Percentiles rank a stretch among this genome's conserved stretches.
Evolutionary conservation across 2,797 vertebrate genomes (phyloP).

Genomic region (Danio tinwini): DNA sequence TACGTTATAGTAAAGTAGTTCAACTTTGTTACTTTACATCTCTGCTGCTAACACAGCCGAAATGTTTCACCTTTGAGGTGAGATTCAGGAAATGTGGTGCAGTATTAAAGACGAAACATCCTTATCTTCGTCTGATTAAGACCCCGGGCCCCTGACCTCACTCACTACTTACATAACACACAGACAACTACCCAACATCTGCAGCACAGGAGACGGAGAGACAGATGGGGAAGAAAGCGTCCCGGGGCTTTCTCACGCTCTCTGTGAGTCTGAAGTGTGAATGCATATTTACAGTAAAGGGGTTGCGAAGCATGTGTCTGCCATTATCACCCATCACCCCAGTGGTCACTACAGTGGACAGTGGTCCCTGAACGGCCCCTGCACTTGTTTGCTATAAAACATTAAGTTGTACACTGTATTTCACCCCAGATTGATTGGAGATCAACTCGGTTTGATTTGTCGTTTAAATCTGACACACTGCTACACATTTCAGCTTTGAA

Average conservation of each 20-base stretch:
- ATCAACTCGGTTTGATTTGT: not conserved
- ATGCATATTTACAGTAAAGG: constrained; percentile 69
- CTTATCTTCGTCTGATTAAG: constrained; percentile 53
- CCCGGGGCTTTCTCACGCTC: constrained; percentile 57
- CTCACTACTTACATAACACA: constrained; percentile 52
- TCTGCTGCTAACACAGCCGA: not conserved
- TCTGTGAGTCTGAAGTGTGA: constrained; percentile 53
- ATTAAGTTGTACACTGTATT: not conserved
- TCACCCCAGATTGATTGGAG: not conserved
- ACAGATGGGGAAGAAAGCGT: constrained; percentile 28
- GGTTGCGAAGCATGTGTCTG: constrained; percentile 75
- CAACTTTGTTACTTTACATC: too few relatives aligned
- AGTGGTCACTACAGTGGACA: constrained; percentile 67
- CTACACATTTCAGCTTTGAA: constrained; percentile 18
- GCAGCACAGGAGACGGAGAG: constrained; percentile 42
- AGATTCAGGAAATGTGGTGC: not conserved
- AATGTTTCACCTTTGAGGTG: not conserved
- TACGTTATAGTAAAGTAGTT: too few relatives aligned
- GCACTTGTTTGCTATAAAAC: constrained; percentile 13
- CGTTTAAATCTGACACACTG: constrained; percentile 39
- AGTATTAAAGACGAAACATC: constrained; percentile 14
- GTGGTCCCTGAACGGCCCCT: constrained; percentile 28
- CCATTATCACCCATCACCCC: constrained; percentile 71
- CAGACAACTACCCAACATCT: constrained; percentile 49
- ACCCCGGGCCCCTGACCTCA: constrained; percentile 49